Evolutionary conservation across 2,797 vertebrate species (phyloP), one percentile per base, ranked within the genome.

Genomic region (Chloroceryle amazona): DNA sequence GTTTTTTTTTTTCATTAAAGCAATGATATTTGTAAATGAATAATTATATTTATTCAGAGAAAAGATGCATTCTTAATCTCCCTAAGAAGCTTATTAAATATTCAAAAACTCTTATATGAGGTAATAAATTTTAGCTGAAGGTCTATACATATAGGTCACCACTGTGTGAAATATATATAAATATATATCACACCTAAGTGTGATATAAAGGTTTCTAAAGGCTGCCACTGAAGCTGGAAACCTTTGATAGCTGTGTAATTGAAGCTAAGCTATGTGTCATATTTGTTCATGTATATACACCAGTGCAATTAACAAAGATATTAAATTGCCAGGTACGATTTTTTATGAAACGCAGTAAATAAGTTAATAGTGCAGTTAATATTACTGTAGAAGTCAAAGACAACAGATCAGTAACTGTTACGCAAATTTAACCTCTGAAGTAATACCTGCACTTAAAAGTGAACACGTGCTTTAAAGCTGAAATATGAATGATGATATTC

Each of bases 171-270:
- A 55, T 13, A 54, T 31, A 25, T 16, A 41, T 21, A 61, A 10
- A 21, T 17, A 2, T 54, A 3, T 39, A 4, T 85, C 52, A 71
- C 19, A 73, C 13, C 13, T 74, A 79, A 93, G 31, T 83, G 51
- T 80, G 80, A 94, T 89, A 41, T 82, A 91, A 74, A 81, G 22
- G 10, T 82, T 96, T 94, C 75, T 82, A 80, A 95, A 84, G 44
- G 62, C 67, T 86, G 52, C 15, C 81, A 25, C 11, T 72, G 42
- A 92, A 84, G 44, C 42, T 70, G 61, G 71, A 89, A 92, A 81
- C 22, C 54, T 60, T 88, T 85, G 72, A 68, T 28, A 90, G 31
- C 54, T 81, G 20, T 29, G 44, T 46, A 42, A 88, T 44, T 44
- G 35, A 79, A 88, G 51, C 12, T 47, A 91, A 93, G 63, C 52